Conservation (phyloP, 1,140 invertebrate species). For the Palaemon carinicauda region DNA sequence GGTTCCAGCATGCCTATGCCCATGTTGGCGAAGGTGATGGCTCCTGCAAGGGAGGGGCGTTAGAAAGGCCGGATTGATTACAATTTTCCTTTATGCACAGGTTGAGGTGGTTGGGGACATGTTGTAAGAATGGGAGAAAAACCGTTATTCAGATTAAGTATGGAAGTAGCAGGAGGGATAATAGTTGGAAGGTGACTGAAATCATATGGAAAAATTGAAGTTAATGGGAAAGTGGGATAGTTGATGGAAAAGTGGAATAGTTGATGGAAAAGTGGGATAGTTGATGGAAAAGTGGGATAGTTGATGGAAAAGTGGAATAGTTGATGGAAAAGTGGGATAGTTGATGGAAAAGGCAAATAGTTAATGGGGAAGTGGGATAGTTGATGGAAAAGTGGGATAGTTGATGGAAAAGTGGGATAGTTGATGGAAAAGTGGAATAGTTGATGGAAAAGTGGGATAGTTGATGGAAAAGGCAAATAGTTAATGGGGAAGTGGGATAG, state of each 20-base stretch:
- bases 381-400: not conserved
- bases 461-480: too few relatives aligned
- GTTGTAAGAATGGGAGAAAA: not conserved
- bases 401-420: too few relatives aligned
- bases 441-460: too few relatives aligned
- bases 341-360: too few relatives aligned
- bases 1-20: conserved; percentile 98
- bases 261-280: too few relatives aligned
- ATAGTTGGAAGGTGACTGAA: not conserved
- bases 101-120: not conserved
- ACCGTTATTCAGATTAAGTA: not conserved
- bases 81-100: not conserved
- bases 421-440: too few relatives aligned
- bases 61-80: too few relatives aligned
- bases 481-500: too few relatives aligned
- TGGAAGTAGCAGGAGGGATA: not conserved
- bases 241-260: too few relatives aligned
- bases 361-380: not conserved
- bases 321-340: too few relatives aligned
- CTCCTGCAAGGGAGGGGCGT: conserved; percentile 72
- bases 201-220: not conserved
- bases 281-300: too few relatives aligned
- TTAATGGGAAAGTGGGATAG: not conserved
- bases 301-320: too few relatives aligned
- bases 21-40: conserved; percentile 98